Evolutionary conservation across 2,797 vertebrate genomes (phyloP).

Genomic region (Rhabdophis nuchalis): DNA sequence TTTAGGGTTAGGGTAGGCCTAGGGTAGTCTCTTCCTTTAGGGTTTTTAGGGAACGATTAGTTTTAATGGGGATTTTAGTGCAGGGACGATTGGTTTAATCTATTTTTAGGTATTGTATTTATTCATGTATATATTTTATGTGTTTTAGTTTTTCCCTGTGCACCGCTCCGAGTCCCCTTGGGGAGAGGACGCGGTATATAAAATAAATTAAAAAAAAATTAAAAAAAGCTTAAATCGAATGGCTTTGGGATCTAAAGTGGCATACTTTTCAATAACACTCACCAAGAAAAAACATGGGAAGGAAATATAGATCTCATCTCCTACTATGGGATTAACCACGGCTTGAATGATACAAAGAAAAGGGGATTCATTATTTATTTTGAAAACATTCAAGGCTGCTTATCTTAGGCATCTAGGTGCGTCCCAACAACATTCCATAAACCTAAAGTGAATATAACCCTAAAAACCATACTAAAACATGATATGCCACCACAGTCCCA

Average conservation of each 20-base stretch:
- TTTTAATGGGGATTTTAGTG: too few relatives aligned
- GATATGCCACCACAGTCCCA: neutral
- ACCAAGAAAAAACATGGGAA: neutral
- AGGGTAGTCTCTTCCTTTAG: too few relatives aligned
- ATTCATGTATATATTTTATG: too few relatives aligned
- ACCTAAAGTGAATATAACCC: neutral
- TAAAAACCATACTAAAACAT: neutral
- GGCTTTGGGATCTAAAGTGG: neutral
- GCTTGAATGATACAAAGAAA: neutral
- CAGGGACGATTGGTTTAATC: too few relatives aligned
- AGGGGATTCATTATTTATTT: neutral
- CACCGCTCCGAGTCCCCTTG: too few relatives aligned
- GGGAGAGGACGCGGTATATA: too few relatives aligned
- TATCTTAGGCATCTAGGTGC: neutral
- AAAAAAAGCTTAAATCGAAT: neutral
- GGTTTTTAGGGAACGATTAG: too few relatives aligned
- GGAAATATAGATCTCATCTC: neutral
- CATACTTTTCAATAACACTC: neutral
- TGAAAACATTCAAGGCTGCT: neutral
- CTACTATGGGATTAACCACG: neutral
- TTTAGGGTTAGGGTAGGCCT: too few relatives aligned
- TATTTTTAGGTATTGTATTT: too few relatives aligned
- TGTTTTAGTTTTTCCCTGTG: too few relatives aligned
- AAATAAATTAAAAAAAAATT: too few relatives aligned
- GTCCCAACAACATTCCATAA: neutral